Evolutionary conservation across 1,140 invertebrate species (phyloP), one percentile per base, ranked within the genome.

Genomic region (Phenacoccus solenopsis): DNA sequence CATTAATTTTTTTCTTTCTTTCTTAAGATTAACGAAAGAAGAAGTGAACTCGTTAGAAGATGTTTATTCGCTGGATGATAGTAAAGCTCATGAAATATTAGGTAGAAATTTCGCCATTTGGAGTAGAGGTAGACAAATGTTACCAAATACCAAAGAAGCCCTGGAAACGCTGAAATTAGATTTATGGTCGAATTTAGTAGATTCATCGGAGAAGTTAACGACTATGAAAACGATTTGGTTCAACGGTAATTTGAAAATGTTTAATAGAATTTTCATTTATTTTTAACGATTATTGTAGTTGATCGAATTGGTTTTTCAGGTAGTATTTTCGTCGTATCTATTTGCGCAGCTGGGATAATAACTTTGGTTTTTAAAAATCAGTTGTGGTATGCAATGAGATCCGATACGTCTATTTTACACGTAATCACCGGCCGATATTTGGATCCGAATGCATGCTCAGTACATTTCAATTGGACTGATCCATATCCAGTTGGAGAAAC

Each of bases 351-450:
- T 73, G 90, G 90, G 71, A 82, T 92, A 76, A 90, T 91, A 74
- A 91, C 90, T 49, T 82, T 93, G 74, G 90, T 90, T 70, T 89
- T 89, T 73, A 91, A 91, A 87, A 91, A 90, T 72, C 90, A 91
- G 78, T 89, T 90, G 13, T 89, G 90, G 1, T 81, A 92, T 73
- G 88, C 89, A 61, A 89, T 89, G 1, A 89, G 92, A 80, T 90
- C 90, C 28, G 92, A 93, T 77, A 89, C 91, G 77, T 90, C 91
- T 57, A 82, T 95, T 70, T 82, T 95, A 69, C 91, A 94, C 76
- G 94, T 93, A 78, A 90, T 96, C 67, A 94, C 91, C 30, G 92
- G 92, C 56, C 93, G 93, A 78, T 94, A 94, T 81, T 82, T 94
- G 30, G 83, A 92, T 67, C 90, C 93, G 22, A 87, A 89, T 69